Base-by-base conservation (phyloP, 2,888 invertebrate species). In the Plebejus argus region DNA sequence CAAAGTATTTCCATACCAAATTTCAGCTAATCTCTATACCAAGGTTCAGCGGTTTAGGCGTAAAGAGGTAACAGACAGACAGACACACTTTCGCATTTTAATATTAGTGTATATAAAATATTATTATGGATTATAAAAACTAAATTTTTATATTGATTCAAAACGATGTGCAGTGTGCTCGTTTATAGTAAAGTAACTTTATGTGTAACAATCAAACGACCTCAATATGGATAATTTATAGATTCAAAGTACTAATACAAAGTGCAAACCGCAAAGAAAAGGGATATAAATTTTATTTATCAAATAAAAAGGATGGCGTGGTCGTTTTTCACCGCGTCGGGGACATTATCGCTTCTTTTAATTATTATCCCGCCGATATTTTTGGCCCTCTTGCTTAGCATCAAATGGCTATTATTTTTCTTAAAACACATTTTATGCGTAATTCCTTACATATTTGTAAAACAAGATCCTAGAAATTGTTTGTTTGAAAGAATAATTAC, bases 291-390 rank as follows among this genome's bases (percentile, higher is more conserved):
- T 94, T 93, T 91, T 94, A 93, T 93, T 94, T 94, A 94, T 94
- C 94, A 93, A 93, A 94, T 94, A 93, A 94, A 92, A 93, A 93
- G 93, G 93, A 93, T 93, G 92, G 92, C 84, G 86, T 85, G 91
- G 86, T 92, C 93, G 93, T 94, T 93, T 91, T 92, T 94, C 93
- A 94, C 91, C 84, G 90, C 89, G 86, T 84, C 80, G 86, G 90
- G 91, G 94, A 94, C 93, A 92, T 94, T 93, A 94, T 93, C 93
- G 91, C 93, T 89, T 89, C 92, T 93, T 93, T 93, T 94, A 94
- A 94, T 94, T 93, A 94, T 93, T 93, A 93, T 93, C 92, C 93
- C 89, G 84, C 92, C 91, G 86, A 93, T 93, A 92, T 93, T 93
- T 91, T 91, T 70, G 71, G 89, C 89, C 87, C 79, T 82, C 84